Base-by-base conservation (phyloP, 1,140 invertebrate species). In the Homalodisca vitripennis region DNA sequence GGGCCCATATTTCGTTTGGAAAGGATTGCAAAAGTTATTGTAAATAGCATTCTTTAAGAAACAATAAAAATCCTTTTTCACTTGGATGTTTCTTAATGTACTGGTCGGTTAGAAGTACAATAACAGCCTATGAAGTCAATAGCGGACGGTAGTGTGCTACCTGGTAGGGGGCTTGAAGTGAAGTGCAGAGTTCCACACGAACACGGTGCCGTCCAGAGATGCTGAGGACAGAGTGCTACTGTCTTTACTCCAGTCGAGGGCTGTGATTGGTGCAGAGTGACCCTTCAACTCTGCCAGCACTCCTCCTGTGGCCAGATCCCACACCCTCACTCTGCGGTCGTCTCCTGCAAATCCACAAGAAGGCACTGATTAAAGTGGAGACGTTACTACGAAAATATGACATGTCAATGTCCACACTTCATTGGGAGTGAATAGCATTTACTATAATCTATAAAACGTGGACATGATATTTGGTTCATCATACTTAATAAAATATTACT, bases 301-400 rank as follows among this genome's bases (percentile, higher is more conserved):
- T 66, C 80, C 79, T 62, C 87, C 87, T 60, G 84, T 81, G 6
- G 83, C 82, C 67, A 92, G 78, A 77, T 91, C 89, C 89, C 89
- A 92, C 66, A 91, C 82, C 70, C 82, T 80, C 62, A 92, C 83
- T 57, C 78, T 78, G 72, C 84, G 81, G 75, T 90, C 89, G 73
- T 89, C 88, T 53, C 88, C 87, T 87, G 69, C 41, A 73, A 55
- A 69, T 2, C 26, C 2, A 24, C 14, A 2, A 17, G 2, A 3
- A 51, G 26, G 26, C 17, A 3, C 3, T 3, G 14, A 51, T 3
- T 3, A 51, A 17, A 17, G 2, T 12, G 29, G 27, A 12, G 3
- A 26, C 3, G 1, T 12, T 12, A 12, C 24, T 29, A 1, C 27
- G 6, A 60, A 3, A 60, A 3, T 3, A 60, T 55, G 3, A 55